A percentile compares a stretch with the other conserved stretches of the same genome.
These are phyloP conservation scores for Pollenia labialis DNA, from an alignment of 2,888 invertebrate genomes.

Conservation along the genomic window DNA sequence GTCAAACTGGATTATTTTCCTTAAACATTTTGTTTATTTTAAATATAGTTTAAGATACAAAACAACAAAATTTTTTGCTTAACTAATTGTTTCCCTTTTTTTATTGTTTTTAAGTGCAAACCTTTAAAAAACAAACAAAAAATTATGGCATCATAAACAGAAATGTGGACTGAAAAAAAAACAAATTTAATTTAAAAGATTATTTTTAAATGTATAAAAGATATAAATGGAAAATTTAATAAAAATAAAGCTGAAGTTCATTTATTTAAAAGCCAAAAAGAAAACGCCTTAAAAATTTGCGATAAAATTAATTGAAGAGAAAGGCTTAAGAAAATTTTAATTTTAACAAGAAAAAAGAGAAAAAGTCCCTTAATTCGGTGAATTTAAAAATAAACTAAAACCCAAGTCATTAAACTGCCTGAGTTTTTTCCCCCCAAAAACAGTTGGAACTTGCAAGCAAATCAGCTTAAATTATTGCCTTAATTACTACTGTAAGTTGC, in stretches of 20 bases:
- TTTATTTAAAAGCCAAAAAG: constrained; percentile 24
- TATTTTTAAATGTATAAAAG: constrained; percentile 54
- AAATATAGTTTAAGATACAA: constrained; percentile 15
- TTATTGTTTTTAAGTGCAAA: neutral
- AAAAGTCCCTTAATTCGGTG: constrained; percentile 45
- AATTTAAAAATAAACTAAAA: constrained; percentile 26
- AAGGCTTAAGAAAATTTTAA: constrained; percentile 53
- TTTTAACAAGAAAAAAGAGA: constrained; percentile 23
- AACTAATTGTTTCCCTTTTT: neutral
- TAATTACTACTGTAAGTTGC: neutral
- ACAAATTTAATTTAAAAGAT: constrained; percentile 12
- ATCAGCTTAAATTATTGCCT: neutral
- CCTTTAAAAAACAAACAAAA: constrained; percentile 11
- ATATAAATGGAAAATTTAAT: constrained; percentile 36
- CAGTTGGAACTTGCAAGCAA: neutral
- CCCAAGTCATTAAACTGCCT: constrained; percentile 36
- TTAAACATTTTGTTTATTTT: constrained; percentile 57
- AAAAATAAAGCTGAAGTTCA: neutral
- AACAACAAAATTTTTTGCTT: neutral
- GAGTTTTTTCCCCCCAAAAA: constrained; percentile 6
- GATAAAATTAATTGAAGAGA: constrained; percentile 50
- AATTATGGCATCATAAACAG: constrained; percentile 39
- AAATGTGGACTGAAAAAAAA: constrained; percentile 1
- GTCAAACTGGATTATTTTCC: constrained; percentile 38
- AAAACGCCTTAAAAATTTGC: constrained; percentile 4